These are phyloP conservation scores for Megalurothrips usitatus DNA, from an alignment of 2,888 invertebrate species.

Conservation along the genomic window DNA sequence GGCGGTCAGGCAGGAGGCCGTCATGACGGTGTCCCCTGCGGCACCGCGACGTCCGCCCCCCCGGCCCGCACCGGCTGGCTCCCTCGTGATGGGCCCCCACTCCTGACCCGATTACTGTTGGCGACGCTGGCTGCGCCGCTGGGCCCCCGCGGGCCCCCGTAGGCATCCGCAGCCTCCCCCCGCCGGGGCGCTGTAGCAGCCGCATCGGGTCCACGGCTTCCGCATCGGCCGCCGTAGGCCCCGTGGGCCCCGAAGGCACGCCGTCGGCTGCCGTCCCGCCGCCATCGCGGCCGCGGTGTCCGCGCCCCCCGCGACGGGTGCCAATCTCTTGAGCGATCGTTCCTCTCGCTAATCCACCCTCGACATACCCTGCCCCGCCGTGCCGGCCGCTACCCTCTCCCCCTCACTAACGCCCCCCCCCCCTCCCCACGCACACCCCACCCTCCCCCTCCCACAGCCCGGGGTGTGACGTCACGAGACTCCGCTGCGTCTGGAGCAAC, in stretches of 20 bases:
- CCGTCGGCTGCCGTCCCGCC: slow-evolving; percentile 40
- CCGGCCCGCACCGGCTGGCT: background rate
- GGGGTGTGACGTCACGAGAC: slow-evolving; percentile 31
- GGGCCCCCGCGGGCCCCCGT: slow-evolving; percentile 44
- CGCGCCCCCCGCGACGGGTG: slow-evolving; percentile 44
- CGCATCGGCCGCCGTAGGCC: too few relatives aligned
- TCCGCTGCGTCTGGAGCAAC: slow-evolving; percentile 23
- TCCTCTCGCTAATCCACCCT: background rate
- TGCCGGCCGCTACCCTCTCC: slow-evolving; percentile 48
- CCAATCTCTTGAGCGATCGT: slow-evolving; percentile 6
- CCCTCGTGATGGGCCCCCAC: slow-evolving; percentile 28
- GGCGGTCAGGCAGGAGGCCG: too few relatives aligned
- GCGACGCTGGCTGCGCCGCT: background rate
- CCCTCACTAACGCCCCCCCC: slow-evolving; percentile 39
- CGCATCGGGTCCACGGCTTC: too few relatives aligned
- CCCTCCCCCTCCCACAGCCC: slow-evolving; percentile 41
- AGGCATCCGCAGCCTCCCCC: slow-evolving; percentile 46
- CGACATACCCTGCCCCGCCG: slow-evolving; percentile 38
- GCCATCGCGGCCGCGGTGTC: slow-evolving; percentile 44
- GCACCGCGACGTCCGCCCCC: too few relatives aligned
- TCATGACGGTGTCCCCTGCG: too few relatives aligned
- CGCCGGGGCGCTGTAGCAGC: too few relatives aligned
- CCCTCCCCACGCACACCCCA: slow-evolving; percentile 41
- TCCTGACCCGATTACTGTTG: background rate
- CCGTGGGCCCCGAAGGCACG: too few relatives aligned